Evolutionary conservation across 2,113 vertebrate genomes (phyloP).

Genomic region (Lepisosteus osseus): DNA sequence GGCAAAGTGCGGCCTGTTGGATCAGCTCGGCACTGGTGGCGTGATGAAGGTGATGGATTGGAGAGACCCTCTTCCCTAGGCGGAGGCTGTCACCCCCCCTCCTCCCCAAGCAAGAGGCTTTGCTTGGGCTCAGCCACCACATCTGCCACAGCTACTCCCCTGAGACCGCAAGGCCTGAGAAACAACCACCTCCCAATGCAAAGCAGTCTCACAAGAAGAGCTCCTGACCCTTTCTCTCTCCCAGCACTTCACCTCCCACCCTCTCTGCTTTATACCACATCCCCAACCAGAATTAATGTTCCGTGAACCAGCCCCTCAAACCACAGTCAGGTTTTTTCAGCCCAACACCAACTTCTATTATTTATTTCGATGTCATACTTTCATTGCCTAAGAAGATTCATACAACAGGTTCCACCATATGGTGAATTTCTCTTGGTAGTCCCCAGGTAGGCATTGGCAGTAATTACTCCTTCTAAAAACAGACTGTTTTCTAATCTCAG

Average conservation of each 20-base stretch:
- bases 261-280: no score
- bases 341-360: no score
- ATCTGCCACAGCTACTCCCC: conserved; percentile 62
- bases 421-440: no score
- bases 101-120: conserved; percentile 4
- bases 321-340: no score
- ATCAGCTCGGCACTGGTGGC: background rate
- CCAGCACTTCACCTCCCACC: background rate
- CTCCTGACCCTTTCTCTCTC: background rate
- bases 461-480: no score
- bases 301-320: no score
- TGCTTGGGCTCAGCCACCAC: conserved; percentile 45
- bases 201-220: conserved; percentile 25
- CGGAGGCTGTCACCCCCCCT: conserved; percentile 1
- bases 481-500: no score
- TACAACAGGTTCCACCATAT: no score
- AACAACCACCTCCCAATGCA: conserved; percentile 28
- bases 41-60: conserved; percentile 22
- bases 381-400: no score
- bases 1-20: background rate
- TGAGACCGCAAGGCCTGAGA: conserved; percentile 51
- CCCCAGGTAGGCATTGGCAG: no score
- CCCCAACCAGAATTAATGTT: no score
- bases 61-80: conserved; percentile 9
- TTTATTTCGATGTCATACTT: no score